Evolutionary conservation across 2,113 vertebrate genomes (phyloP), one percentile per base, ranked within the genome.

Genomic region (Poeciliopsis prolifica): DNA sequence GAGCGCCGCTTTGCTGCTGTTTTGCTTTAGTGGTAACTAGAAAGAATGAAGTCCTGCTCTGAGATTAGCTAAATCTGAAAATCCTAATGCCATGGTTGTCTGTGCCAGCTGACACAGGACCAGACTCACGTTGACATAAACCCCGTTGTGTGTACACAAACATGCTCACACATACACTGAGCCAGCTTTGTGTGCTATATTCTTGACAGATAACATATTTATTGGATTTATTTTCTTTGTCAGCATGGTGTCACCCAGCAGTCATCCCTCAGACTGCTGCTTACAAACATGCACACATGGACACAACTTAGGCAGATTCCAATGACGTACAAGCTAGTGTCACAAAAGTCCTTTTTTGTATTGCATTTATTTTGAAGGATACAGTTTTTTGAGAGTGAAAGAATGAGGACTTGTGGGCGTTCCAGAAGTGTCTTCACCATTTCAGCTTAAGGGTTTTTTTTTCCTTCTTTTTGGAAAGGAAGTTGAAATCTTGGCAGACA

Each of bases 41-140:
- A 81, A 70, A 79, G 69, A 89, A 79, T 72, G 68, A 65, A 28
- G 28, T 28, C 28, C 74, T 74, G 70, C 80, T 70, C 74, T 62
- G 77, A 85, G 83, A 83, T 88, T 78, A 83, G 79, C 88, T 87
- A 77, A 89, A 88, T 88, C 85, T 86, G 75, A 86, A 89, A 91
- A 89, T 86, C 77, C 80, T 74, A 83, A 88, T 80, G 86, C 79
- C 74, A 77, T 61, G 75, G 79, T 83, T 42, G 66, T 77, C 66
- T 71, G 30, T 77, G 83, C 83, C 79, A 85, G 80, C 72, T 86
- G 85, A 92, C 86, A 84, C 71, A 37, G 76, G 67, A 78, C 77
- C 86, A 85, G 75, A 80, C 75, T 82, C 35, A 68, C 14, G 10
- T 42, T 81, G 65, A 81, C 72, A 84, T 71, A 83, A 80, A 85